Evolutionary conservation across 2,797 vertebrate genomes (phyloP).

Genomic region (Thamnophis elegans): DNA sequence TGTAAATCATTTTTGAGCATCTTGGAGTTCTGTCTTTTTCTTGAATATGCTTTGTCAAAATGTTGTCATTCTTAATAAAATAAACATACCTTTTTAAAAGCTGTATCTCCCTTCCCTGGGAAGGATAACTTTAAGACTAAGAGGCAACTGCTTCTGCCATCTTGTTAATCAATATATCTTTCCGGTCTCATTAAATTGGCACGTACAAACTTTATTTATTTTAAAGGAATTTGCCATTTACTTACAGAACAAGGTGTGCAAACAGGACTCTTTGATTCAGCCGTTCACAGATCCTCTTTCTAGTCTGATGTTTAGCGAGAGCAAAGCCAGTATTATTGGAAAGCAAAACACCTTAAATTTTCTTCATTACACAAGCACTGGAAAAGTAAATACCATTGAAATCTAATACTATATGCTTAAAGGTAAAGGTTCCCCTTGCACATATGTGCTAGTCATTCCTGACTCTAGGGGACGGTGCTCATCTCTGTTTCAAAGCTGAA

Average conservation of each 20-base stretch:
- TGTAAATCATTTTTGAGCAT: neutral
- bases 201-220: neutral
- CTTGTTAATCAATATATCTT: neutral
- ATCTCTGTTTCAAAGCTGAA: too few species aligned
- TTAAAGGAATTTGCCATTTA: neutral
- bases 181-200: neutral
- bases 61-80: neutral
- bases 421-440: too few species aligned
- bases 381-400: neutral
- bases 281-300: neutral
- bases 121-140: neutral
- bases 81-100: neutral
- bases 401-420: neutral
- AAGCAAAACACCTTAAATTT: neutral
- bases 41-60: neutral
- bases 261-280: neutral
- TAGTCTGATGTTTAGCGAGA: neutral
- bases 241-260: neutral
- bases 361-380: neutral
- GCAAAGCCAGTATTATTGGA: neutral
- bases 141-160: neutral
- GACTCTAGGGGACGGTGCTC: too few species aligned
- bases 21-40: neutral
- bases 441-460: too few species aligned
- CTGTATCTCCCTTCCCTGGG: neutral